Base-by-base conservation (phyloP, 2,888 invertebrate species). In the Acronicta alni region DNA sequence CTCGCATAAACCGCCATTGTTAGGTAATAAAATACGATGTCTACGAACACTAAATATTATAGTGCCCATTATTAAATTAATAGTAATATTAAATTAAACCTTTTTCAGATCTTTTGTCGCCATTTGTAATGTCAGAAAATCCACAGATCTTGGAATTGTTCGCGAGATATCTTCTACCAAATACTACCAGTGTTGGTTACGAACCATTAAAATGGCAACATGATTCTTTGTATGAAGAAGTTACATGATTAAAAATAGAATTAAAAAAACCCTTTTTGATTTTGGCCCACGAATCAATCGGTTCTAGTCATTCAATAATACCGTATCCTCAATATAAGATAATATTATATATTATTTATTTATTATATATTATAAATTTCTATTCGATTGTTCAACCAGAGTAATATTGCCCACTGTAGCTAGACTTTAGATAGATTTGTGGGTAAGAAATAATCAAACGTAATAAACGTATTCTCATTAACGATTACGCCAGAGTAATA, bases 1-100 rank as follows among this genome's bases (percentile, higher is more conserved):
- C 90, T 99, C 99, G 0, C 98, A 99, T 86, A 99, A 99, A 90
- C 99, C 99, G 39, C 98, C 99, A 0, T 89, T 99, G 54, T 81
- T 95, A 74, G 96, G 97, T 96, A 94, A 93, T 85, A 60, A n/a
- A n/a, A n/a, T n/a, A n/a, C n/a, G n/a, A n/a, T n/a, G n/a, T n/a
- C n/a, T n/a, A n/a, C n/a, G n/a, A n/a, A n/a, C n/a, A n/a, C n/a
- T n/a, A n/a, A n/a, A n/a, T n/a, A n/a, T n/a, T n/a, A n/a, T n/a
- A n/a, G n/a, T n/a, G n/a, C n/a, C n/a, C n/a, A n/a, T n/a, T n/a
- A n/a, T n/a, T n/a, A n/a, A n/a, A n/a, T n/a, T n/a, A n/a, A n/a
- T n/a, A n/a, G n/a, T n/a, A n/a, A n/a, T n/a, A n/a, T n/a, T n/a
- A n/a, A n/a, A n/a, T n/a, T n/a, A n/a, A n/a, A n/a, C n/a, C 68